Evolutionary conservation across 2,888 invertebrate genomes (phyloP).

Genomic region (Phalera bucephala): DNA sequence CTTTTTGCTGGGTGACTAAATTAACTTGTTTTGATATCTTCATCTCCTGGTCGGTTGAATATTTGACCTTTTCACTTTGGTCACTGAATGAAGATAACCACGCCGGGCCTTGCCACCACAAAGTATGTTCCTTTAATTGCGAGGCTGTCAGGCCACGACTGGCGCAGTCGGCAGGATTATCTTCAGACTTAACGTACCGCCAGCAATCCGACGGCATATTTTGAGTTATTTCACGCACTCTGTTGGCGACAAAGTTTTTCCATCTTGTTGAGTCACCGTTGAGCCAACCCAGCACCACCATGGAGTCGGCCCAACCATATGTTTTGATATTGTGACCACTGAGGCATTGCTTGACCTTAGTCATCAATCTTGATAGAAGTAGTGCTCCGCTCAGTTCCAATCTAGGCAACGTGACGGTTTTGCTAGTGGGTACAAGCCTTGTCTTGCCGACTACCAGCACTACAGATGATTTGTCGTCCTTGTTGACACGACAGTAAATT

Average conservation of each 20-base stretch:
- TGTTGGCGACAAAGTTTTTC: slow-evolving; percentile 13
- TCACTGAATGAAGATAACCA: too few species aligned
- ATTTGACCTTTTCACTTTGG: background rate
- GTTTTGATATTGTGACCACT: too few species aligned
- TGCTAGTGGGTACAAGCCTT: slow-evolving; percentile 5
- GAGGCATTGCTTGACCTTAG: slow-evolving; percentile 6
- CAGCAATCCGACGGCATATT: slow-evolving; percentile 8
- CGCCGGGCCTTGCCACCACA: too few species aligned
- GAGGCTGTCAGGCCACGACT: too few species aligned
- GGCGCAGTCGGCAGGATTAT: slow-evolving; percentile 10
- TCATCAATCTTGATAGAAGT: too few species aligned
- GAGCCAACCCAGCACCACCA: too few species aligned
- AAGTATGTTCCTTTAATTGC: too few species aligned
- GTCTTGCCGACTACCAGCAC: too few species aligned
- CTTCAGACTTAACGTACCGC: slow-evolving; percentile 8
- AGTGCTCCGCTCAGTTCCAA: slow-evolving; percentile 7
- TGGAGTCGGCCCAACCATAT: too few species aligned
- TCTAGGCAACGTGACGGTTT: slow-evolving; percentile 6
- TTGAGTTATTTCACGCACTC: slow-evolving; percentile 6
- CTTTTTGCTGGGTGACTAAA: background rate
- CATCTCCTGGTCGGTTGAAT: background rate
- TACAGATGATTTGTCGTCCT: background rate
- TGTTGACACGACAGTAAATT: too few species aligned
- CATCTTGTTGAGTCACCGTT: slow-evolving; percentile 12
- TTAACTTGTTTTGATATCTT: slow-evolving; percentile 1